phyloP scores from a whole-genome alignment of 2,113 vertebrate species.

The Paracanthobrama guichenoti region DNA sequence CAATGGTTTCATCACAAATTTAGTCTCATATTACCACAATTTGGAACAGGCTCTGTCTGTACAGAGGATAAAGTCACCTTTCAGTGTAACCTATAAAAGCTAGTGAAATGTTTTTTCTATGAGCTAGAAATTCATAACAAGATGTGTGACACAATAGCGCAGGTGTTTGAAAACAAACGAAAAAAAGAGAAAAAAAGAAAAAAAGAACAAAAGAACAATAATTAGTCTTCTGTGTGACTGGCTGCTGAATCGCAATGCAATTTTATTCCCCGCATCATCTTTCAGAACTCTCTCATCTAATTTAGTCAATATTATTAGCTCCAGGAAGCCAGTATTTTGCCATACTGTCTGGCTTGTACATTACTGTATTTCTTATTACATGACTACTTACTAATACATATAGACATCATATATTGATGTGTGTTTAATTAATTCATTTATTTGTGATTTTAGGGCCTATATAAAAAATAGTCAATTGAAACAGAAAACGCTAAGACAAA shows the following conservation, averaged over 20 bases:
- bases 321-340: not conserved
- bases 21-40: not conserved
- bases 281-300: not conserved
- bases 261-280: not conserved
- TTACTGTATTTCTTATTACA: not conserved
- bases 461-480: too few species aligned
- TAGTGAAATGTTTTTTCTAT: not conserved
- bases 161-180: not conserved
- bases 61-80: not conserved
- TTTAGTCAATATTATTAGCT: not conserved
- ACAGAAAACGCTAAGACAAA: too few species aligned
- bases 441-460: not conserved
- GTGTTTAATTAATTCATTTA: not conserved
- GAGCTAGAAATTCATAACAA: not conserved
- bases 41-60: not conserved
- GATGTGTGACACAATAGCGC: not conserved
- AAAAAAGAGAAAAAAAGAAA: not conserved
- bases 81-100: not conserved
- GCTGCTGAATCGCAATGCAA: not conserved
- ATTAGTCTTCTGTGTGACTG: not conserved
- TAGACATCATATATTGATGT: not conserved
- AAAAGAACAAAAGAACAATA: not conserved
- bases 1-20: not conserved
- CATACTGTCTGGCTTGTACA: not conserved
- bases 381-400: not conserved